A percentile compares a stretch with the other conserved stretches of the same genome.
Evolutionary conservation across 2,797 vertebrate species (phyloP).

Genomic region (Varecia variegata): DNA sequence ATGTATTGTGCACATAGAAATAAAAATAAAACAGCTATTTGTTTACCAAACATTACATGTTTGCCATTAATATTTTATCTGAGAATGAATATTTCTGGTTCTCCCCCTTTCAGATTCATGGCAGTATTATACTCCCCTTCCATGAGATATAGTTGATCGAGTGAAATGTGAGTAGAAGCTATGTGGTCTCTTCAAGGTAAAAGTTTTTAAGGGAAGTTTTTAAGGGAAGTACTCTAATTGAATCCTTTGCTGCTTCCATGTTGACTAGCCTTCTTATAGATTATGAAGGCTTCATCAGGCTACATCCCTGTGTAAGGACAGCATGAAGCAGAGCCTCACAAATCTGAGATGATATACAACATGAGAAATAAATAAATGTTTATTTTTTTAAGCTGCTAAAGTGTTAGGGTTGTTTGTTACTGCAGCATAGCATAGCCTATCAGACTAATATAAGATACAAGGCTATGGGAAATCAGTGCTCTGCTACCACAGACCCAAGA

Average conservation of each 20-base stretch:
- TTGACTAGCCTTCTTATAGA: not conserved
- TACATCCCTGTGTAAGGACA: not conserved
- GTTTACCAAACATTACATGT: not conserved
- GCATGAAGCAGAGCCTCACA: not conserved
- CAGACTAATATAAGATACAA: not conserved
- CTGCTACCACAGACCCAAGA: not conserved
- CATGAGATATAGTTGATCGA: not conserved
- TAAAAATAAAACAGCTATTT: not conserved
- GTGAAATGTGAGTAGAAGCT: not conserved
- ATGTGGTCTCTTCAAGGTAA: not conserved
- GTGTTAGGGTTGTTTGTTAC: not conserved
- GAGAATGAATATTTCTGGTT: not conserved
- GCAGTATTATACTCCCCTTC: not conserved
- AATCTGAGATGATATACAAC: not conserved
- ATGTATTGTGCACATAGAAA: not conserved
- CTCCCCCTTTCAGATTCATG: not conserved
- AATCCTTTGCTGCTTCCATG: not conserved
- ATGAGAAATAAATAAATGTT: not conserved
- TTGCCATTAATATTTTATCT: conserved; percentile 4
- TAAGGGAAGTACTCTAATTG: not conserved
- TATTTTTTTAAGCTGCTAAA: not conserved
- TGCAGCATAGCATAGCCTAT: not conserved
- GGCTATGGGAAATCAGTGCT: not conserved
- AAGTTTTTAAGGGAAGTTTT: not conserved
- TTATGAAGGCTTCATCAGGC: not conserved